Base-by-base conservation (phyloP, 2,888 invertebrate genomes). In the Gonocerus acuteangulatus region DNA sequence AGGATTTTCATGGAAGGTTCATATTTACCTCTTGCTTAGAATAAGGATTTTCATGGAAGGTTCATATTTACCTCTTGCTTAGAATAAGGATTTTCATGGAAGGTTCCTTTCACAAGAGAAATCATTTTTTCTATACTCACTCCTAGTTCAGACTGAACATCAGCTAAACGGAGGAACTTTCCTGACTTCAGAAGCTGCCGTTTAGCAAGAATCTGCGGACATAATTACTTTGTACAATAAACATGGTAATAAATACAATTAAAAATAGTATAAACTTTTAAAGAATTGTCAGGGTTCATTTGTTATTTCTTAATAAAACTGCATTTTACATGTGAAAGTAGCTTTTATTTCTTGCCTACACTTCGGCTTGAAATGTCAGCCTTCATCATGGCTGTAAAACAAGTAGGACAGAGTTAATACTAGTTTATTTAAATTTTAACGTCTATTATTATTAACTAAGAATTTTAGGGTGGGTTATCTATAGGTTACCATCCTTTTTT, bases 81-180 rank as follows among this genome's bases (percentile, higher is more conserved):
- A 22, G 79, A 80, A 70, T 92, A 93, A 0, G 82, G 74, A 52
- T 82, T 78, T 68, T 84, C 78, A 62, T 82, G 81, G 47, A 94
- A 74, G 65, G 78, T 73, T 62, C 81, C 73, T 52, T 80, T 71
- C 1, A 88, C 87, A 36, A 89, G 71, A n/a, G 74, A 70, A 62
- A 84, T 78, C 84, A 94, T 87, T 66, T 86, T 82, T 34, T 78
- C 76, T 57, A 92, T 76, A 66, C 77, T 79, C 65, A 82, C 77
- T 9, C 77, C 77, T 16, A 90, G 77, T 18, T 75, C 74, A 62
- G 80, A 76, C 74, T 95, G 94, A 18, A 94, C 75, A 68, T 89
- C 84, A 51, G 84, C 83, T 61, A 96, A 80, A 66, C 82, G 80
- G 59, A 80, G 75, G 70, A 21, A 15, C n/a, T 23, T 22, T 11